Evolutionary conservation across 2,888 invertebrate species (phyloP).

Genomic region (Cephus pulcher): DNA sequence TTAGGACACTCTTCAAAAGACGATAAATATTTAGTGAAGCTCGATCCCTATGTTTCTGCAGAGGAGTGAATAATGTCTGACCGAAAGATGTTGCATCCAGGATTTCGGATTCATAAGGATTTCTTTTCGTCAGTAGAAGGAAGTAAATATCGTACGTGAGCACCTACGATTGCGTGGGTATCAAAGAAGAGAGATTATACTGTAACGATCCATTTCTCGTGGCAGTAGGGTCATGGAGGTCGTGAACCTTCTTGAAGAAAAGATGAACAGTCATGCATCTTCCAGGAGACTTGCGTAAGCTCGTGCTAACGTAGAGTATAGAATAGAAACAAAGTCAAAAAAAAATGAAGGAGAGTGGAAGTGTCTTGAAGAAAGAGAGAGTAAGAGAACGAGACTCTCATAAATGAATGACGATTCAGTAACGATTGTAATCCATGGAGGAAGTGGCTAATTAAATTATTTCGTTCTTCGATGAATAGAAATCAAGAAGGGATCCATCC

Average conservation of each 20-base stretch:
- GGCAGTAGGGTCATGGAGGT: neutral
- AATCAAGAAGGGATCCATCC: conserved; percentile 32
- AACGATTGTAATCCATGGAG: neutral
- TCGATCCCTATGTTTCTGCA: neutral
- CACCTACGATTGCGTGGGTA: neutral
- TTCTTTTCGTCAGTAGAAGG: neutral
- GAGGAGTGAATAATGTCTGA: neutral
- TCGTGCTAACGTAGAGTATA: neutral
- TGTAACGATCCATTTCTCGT: neutral
- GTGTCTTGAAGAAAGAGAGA: neutral
- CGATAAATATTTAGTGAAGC: neutral
- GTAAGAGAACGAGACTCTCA: neutral
- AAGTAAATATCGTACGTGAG: neutral
- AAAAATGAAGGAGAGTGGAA: neutral
- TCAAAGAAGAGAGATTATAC: neutral
- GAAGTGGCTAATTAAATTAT: conserved; percentile 40
- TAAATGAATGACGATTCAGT: neutral
- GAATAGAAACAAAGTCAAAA: neutral
- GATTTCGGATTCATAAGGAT: neutral
- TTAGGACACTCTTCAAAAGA: neutral
- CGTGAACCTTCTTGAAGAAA: neutral
- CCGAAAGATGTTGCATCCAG: neutral
- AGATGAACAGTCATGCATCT: neutral
- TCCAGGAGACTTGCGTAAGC: neutral
- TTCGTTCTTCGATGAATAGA: conserved; percentile 24